Percentiles rank a stretch among this genome's conserved stretches.
phyloP scores from a whole-genome alignment of 92 coral and sea anemone species.

The Desmophyllum pertusum region DNA sequence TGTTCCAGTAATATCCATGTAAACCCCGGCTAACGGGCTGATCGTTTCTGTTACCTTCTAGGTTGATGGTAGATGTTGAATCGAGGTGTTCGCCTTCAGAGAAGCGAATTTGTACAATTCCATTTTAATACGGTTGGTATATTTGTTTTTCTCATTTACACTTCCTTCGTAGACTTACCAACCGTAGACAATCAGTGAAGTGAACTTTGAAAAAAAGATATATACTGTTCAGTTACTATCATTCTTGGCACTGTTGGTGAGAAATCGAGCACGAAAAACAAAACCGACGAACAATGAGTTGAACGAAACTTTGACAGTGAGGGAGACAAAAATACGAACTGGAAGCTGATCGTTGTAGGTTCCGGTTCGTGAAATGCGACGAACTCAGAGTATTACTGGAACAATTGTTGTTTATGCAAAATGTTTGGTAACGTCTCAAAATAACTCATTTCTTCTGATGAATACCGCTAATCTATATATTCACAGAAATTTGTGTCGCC shows the following conservation, averaged over 20 bases:
- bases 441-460: conserved; percentile 2
- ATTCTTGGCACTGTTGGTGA: background rate
- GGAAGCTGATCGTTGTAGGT: background rate
- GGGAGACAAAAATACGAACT: background rate
- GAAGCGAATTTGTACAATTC: background rate
- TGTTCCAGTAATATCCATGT: conserved; percentile 3
- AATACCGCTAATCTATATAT: conserved; percentile 23
- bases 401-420: conserved; percentile 12
- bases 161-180: background rate
- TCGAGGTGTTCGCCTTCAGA: background rate
- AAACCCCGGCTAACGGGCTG: conserved; percentile 12
- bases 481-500: background rate
- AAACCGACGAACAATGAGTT: background rate
- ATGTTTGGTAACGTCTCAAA: conserved; percentile 10
- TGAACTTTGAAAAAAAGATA: background rate
- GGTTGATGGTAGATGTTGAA: background rate
- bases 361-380: conserved; percentile 20
- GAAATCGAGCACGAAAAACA: conserved; percentile 3
- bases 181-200: background rate
- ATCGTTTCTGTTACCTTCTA: background rate
- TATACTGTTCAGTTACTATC: conserved; percentile 13
- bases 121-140: conserved; percentile 22
- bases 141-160: conserved; percentile 3
- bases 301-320: background rate
- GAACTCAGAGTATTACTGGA: background rate